phyloP scores from a whole-genome alignment of 2,888 invertebrate species.

The Ischnura elegans region DNA sequence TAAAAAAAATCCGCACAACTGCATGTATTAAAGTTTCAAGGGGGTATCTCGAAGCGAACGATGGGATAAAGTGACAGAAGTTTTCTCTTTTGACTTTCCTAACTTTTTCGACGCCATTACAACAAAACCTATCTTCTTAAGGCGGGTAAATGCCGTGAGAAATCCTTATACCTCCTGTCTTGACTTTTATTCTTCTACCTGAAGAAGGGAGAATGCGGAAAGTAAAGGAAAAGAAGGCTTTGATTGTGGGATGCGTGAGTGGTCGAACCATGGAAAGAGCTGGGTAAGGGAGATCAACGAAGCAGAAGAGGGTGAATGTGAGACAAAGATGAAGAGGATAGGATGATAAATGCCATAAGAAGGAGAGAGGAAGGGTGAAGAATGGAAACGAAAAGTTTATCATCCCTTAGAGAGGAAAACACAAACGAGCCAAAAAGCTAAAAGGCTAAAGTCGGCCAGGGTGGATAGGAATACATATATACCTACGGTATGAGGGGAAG shows the following conservation, averaged over 20 bases:
- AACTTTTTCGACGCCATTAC: background rate
- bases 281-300: background rate
- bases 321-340: background rate
- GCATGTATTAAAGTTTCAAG: background rate
- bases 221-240: background rate
- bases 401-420: background rate
- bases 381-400: background rate
- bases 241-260: background rate
- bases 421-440: background rate
- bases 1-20: background rate
- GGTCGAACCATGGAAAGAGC: no score
- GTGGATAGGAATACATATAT: background rate
- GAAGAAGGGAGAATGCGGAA: background rate
- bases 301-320: background rate
- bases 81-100: background rate
- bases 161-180: background rate
- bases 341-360: background rate
- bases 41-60: background rate
- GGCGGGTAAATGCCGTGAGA: background rate
- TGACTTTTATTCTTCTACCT: background rate
- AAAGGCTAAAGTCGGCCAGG: background rate
- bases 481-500: background rate
- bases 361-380: background rate
- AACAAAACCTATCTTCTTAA: background rate
- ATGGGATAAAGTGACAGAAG: background rate